Evolutionary conservation across 2,113 vertebrate species (phyloP).

Genomic region (Indri indri): DNA sequence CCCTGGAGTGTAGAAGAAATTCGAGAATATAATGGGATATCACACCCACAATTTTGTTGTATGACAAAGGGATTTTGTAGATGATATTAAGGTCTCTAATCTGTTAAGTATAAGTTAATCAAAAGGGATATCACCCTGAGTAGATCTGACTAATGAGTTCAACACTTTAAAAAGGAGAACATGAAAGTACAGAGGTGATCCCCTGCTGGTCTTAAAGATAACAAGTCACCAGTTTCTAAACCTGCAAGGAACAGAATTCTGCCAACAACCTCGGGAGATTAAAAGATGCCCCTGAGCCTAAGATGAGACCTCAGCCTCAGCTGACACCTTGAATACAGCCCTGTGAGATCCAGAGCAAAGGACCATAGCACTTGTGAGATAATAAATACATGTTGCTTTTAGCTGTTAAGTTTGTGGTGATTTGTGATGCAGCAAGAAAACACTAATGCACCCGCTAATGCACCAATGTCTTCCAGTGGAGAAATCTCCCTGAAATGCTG

Average conservation of each 20-base stretch:
- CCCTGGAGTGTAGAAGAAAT: too few species aligned
- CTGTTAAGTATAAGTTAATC: background rate
- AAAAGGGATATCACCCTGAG: background rate
- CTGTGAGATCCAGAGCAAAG: background rate
- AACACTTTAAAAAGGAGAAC: background rate
- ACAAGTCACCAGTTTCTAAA: background rate
- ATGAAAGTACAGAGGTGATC: too few species aligned
- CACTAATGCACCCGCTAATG: background rate
- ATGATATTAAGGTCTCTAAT: background rate
- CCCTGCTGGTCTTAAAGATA: background rate
- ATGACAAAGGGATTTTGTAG: background rate
- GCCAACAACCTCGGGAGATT: background rate
- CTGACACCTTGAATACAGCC: background rate
- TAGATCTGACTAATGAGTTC: background rate
- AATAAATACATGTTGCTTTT: background rate
- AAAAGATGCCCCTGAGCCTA: background rate
- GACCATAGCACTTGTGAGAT: background rate
- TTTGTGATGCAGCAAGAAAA: background rate
- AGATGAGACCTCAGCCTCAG: background rate
- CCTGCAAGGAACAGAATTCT: background rate
- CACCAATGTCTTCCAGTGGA: background rate
- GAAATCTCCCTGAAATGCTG: background rate
- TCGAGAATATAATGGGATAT: background rate
- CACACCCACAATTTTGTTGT: background rate
- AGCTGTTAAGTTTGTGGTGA: background rate